Base-by-base conservation (phyloP, 2,113 vertebrate genomes). In the Chrysemys picta region DNA sequence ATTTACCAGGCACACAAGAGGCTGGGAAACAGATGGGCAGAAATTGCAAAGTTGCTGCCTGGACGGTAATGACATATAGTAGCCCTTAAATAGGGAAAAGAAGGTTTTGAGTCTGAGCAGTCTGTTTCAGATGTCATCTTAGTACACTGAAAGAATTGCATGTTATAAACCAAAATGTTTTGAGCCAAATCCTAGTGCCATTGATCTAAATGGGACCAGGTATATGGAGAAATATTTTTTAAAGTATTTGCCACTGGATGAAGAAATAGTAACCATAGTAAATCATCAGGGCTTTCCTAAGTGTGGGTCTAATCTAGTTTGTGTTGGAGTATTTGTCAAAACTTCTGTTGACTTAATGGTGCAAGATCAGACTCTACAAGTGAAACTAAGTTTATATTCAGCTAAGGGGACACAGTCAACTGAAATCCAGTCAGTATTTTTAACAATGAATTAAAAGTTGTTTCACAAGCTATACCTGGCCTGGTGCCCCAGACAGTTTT, bases 1-100 rank as follows among this genome's bases (percentile, higher is more conserved):
- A 99, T 99, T 98, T 99, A 99, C 98, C 99, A 99, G 98, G 99
- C 99, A 76, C 99, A 99, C 94, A 99, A 99, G 98, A 99, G 99
- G 91, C 99, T 99, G 97, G 99, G 99, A 96, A 99, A 99, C 98
- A 99, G 99, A 98, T 99, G 99, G 99, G 99, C 99, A 56, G 99
- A 99, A 98, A 99, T 99, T 91, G 99, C 99, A 89, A 99, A 99
- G 98, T 98, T 99, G 96, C 99, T 99, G 89, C 99, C 99, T 93
- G 99, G 99, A 98, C 99, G 99, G 99, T 99, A 98, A 98, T 97
- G 93, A 97, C 86, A 87, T 91, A 88, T 78, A 93, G 92, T 92
- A 95, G 97, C 95, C 86, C 85, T 95, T 89, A 85, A 81, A 89
- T 47, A 96, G 95, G 91, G 92, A 94, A 96, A 80, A 87, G 82